Conservation (phyloP, 2,888 invertebrate species). For the Parelbella ahira region DNA sequence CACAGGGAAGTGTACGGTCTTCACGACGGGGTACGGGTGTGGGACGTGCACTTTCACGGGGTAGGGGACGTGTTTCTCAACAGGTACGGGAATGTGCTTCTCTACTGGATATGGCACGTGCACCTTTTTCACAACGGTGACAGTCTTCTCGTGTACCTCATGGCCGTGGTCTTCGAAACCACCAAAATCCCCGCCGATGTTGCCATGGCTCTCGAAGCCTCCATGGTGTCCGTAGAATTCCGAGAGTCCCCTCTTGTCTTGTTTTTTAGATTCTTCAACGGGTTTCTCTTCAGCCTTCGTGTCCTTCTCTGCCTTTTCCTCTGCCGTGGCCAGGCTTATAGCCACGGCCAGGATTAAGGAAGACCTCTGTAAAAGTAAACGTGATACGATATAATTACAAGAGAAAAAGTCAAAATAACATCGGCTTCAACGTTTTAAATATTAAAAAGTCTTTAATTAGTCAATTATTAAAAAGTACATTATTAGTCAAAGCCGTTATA, state of each 20-base stretch:
- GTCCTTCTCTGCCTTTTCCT: slow-evolving; percentile 72
- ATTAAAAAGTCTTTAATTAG: too few relatives aligned
- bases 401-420: too few relatives aligned
- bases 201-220: slow-evolving; percentile 33
- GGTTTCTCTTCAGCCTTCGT: slow-evolving; percentile 68
- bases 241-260: slow-evolving; percentile 79
- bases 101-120: slow-evolving; percentile 87
- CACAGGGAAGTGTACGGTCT: slow-evolving; percentile 84
- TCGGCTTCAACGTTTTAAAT: too few relatives aligned
- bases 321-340: slow-evolving; percentile 78
- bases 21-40: slow-evolving; percentile 85
- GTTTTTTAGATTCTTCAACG: slow-evolving; percentile 72
- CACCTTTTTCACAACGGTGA: slow-evolving; percentile 86
- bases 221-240: slow-evolving; percentile 68
- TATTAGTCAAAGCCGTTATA: too few relatives aligned
- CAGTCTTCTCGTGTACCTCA: slow-evolving; percentile 82
- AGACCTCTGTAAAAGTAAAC: slow-evolving; percentile 58
- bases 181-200: slow-evolving; percentile 38
- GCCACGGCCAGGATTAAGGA: slow-evolving; percentile 77
- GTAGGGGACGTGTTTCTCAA: slow-evolving; percentile 83
- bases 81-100: slow-evolving; percentile 84
- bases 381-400: too few relatives aligned
- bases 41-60: slow-evolving; percentile 86
- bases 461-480: too few relatives aligned
- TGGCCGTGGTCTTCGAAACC: slow-evolving; percentile 36